Percentiles rank a stretch among this genome's conserved stretches.
Evolutionary conservation across 2,888 invertebrate species (phyloP).

Genomic region (Dryobota labecula): DNA sequence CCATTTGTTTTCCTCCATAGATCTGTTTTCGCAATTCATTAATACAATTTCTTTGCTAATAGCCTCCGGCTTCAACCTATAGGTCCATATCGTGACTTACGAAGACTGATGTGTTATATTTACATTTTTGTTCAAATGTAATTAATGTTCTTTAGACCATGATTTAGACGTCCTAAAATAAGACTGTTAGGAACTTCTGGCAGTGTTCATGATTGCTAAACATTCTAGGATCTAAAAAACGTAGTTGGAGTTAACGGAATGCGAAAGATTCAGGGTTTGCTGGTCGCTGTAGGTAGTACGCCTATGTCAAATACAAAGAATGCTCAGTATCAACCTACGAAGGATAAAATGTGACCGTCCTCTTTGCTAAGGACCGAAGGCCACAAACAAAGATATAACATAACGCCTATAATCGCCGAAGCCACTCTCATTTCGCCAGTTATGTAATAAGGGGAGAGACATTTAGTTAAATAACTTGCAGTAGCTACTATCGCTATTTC

Average conservation of each 20-base stretch:
- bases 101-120: conserved; percentile 26
- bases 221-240: conserved; percentile 6
- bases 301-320: not conserved
- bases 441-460: not conserved
- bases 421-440: not conserved
- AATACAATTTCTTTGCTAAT: conserved; percentile 38
- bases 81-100: conserved; percentile 7
- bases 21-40: conserved; percentile 48
- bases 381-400: not conserved
- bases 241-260: not conserved
- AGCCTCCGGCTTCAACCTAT: conserved; percentile 22
- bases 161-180: not conserved
- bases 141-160: not conserved
- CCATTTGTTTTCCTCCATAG: conserved; percentile 21
- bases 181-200: not conserved
- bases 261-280: not conserved
- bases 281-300: not conserved
- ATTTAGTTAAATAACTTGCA: not conserved
- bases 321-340: not conserved
- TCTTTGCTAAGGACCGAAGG: not conserved
- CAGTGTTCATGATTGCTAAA: not conserved
- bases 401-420: not conserved
- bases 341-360: not conserved
- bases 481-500: too few species aligned
- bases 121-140: conserved; percentile 9